These are phyloP conservation scores for Melangyna quadrimaculata DNA, from an alignment of 2,888 invertebrate species.

Conservation along the genomic window DNA sequence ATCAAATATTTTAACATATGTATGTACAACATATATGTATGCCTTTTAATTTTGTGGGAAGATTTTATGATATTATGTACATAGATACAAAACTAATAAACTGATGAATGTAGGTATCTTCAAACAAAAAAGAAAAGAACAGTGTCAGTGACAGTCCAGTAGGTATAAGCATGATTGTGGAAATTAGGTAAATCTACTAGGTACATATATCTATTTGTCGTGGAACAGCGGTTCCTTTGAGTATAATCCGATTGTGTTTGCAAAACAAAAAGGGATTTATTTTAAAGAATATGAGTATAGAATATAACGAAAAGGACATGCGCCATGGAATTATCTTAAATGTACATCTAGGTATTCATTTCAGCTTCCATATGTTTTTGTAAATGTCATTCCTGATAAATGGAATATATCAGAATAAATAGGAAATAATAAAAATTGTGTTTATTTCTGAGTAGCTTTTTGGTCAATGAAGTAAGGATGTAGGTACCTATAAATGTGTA, in stretches of 20 bases:
- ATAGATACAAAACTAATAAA: slow-evolving; percentile 2
- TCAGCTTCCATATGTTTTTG: neutral
- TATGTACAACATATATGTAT: neutral
- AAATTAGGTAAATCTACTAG: neutral
- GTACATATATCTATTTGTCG: no score
- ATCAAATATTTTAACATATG: no score
- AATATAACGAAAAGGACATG: slow-evolving; percentile 24
- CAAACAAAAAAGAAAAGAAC: neutral
- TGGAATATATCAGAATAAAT: neutral
- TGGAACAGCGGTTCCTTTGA: slow-evolving; percentile 31
- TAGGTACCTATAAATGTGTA: neutral
- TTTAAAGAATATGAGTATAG: neutral
- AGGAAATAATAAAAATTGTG: neutral
- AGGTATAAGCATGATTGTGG: neutral
- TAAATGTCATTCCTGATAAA: neutral
- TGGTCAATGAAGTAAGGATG: neutral
- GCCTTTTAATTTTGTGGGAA: slow-evolving; percentile 45
- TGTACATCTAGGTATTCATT: slow-evolving; percentile 11
- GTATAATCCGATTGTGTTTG: slow-evolving; percentile 62
- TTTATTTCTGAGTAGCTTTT: neutral
- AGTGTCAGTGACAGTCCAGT: no score
- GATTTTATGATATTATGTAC: neutral
- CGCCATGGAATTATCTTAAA: slow-evolving; percentile 57
- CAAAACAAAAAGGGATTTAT: slow-evolving; percentile 58
- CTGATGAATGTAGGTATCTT: neutral